These are phyloP conservation scores for Brachionus angularis DNA, from an alignment of 1,140 invertebrate genomes.

Conservation along the genomic window DNA sequence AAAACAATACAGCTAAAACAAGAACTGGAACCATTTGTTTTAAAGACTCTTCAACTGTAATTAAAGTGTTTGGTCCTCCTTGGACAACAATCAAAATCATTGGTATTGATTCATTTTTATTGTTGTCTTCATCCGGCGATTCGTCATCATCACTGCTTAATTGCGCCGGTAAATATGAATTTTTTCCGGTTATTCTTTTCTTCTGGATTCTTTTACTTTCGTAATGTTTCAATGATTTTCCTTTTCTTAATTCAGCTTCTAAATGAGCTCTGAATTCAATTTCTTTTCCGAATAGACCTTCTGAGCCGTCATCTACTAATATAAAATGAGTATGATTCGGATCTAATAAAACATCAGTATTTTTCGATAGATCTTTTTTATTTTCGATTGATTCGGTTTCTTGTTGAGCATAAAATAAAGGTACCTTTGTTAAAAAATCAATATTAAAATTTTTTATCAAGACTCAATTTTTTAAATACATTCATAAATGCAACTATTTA, in stretches of 20 bases:
- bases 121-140: slow-evolving; percentile 68
- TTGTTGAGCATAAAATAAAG: slow-evolving; percentile 38
- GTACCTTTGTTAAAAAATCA: slow-evolving; percentile 10
- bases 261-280: slow-evolving; percentile 53
- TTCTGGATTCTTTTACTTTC: slow-evolving; percentile 66
- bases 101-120: slow-evolving; percentile 47
- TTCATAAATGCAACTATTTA: neutral
- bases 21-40: slow-evolving; percentile 54
- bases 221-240: slow-evolving; percentile 49
- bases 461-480: neutral
- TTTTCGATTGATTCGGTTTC: slow-evolving; percentile 9
- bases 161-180: slow-evolving; percentile 92
- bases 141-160: slow-evolving; percentile 86
- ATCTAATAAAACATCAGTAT: slow-evolving; percentile 50
- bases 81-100: slow-evolving; percentile 57
- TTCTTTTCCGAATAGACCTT: slow-evolving; percentile 53
- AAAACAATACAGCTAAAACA: slow-evolving; percentile 47
- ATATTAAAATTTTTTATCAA: neutral
- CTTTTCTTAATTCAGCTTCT: slow-evolving; percentile 45
- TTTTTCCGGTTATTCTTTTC: slow-evolving; percentile 64
- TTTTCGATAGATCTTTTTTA: slow-evolving; percentile 16
- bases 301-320: slow-evolving; percentile 57
- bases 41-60: slow-evolving; percentile 52
- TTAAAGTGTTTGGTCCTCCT: slow-evolving; percentile 56
- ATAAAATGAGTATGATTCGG: slow-evolving; percentile 60